Base-by-base conservation (phyloP, 2,113 vertebrate species). In the Channa argus region DNA sequence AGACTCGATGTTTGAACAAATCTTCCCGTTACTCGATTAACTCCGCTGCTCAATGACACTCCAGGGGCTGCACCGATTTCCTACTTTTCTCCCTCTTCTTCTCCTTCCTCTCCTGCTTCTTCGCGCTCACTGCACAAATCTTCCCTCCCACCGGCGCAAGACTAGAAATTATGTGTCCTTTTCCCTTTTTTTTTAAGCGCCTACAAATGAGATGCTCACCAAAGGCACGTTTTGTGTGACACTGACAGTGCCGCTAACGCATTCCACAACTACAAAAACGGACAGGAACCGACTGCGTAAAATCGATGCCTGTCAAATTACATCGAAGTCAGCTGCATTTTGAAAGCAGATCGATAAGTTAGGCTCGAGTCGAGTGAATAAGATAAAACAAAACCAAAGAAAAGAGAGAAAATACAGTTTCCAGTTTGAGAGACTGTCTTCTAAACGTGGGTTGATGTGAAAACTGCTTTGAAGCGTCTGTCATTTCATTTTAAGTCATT, bases 11-110 rank as follows among this genome's bases (percentile, higher is more conserved):
- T 65, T 79, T 6, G 24, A 80, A 24, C 73, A 72, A 38, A 87
- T 74, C 65, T 77, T 24, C 76, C 69, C 8, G 71, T 63, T 72
- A 73, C 34, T 76, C 38, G 45, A 43, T 36, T 62, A 83, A 74
- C 84, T 84, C 67, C 59, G 73, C 79, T 6, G 74, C 71, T 80
- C 77, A 64, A 92, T 69, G 73, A 74, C 61, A 73, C 69, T 83
- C 82, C 61, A 39, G 65, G 61, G 71, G 74, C 67, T 86, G 83
- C 78, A 74, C 56, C 77, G 74, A 79, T 83, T 74, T 82, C 63
- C 76, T 51, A 75, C 82, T 86, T 83, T 84, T 82, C 38, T 24
- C 46, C 39, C 37, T 70, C 70, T 46, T 51, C 38, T 41, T 8
- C 65, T 46, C 38, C 64, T 51, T 74, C 63, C 54, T 79, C 81